These are phyloP conservation scores for Yponomeuta plumbellus DNA, from an alignment of 2,888 invertebrate species.

Conservation along the genomic window DNA sequence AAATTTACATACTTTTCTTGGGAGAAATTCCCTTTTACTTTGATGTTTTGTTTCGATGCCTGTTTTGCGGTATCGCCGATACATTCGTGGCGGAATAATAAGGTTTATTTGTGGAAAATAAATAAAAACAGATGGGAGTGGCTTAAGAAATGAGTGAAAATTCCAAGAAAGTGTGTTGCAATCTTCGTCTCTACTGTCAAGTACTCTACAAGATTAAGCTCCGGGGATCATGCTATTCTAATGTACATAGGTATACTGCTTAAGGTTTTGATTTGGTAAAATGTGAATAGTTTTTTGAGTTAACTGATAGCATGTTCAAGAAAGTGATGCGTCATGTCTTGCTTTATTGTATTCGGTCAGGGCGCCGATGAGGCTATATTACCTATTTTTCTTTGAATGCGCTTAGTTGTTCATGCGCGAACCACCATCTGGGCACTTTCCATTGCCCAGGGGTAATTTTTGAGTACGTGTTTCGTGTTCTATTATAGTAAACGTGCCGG, in stretches of 20 bases:
- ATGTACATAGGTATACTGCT: too few species aligned
- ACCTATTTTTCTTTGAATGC: not conserved
- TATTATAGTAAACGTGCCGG: slow-evolving; percentile 12
- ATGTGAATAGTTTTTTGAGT: too few species aligned
- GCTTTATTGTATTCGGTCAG: not conserved
- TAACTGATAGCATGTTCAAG: too few species aligned
- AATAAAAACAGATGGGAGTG: not conserved
- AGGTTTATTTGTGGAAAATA: slow-evolving; percentile 18
- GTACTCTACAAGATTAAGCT: too few species aligned
- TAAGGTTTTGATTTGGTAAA: too few species aligned
- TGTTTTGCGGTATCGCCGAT: slow-evolving; percentile 38
- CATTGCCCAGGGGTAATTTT: slow-evolving; percentile 12
- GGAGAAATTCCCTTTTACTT: slow-evolving; percentile 56
- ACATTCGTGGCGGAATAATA: slow-evolving; percentile 21
- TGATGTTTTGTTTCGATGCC: slow-evolving; percentile 53
- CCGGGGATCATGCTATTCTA: too few species aligned
- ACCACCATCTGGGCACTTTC: not conserved
- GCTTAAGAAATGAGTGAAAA: not conserved
- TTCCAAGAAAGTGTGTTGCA: too few species aligned
- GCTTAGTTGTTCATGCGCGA: slow-evolving; percentile 1
- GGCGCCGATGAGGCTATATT: not conserved
- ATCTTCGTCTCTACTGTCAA: too few species aligned
- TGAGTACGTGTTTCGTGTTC: slow-evolving; percentile 12
- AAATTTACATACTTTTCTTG: slow-evolving; percentile 69
- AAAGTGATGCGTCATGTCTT: not conserved